Base-by-base conservation (phyloP, 2,113 vertebrate genomes). In the Pithys albifrons region DNA sequence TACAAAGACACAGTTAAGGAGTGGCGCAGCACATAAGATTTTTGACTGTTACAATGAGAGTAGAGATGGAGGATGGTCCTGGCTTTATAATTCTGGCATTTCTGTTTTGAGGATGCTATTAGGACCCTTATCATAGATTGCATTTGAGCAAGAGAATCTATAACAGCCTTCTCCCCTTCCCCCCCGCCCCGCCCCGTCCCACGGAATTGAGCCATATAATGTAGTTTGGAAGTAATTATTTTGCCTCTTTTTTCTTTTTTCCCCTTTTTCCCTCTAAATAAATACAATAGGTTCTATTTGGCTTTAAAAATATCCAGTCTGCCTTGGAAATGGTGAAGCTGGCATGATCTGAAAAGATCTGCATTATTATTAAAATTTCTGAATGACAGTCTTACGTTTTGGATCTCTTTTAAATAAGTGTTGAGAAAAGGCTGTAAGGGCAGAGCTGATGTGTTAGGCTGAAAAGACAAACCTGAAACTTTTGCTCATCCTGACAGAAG, bases 381-480 rank as follows among this genome's bases (percentile, higher is more conserved):
- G 28, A 72, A 80, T 88, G 57, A 74, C 79, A 92, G 74, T 88
- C 24, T 67, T 58, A 76, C 70, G 25, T 95, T 90, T 96, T 95
- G 37, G 31, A 70, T 72, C 29, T 70, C 33, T 88, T 95, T 91
- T 89, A 91, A 89, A 14, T 88, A 87, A 82, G 49, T 52, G 55
- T 85, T 79, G 77, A 70, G 67, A 89, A 91, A 75, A 81, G 70
- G 39, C 49, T 88, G 24, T 77, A 93, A 96, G 89, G 73, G 58
- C 91, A 94, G 94, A 97, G 25, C 35, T 46, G 64, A 83, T 71
- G 10, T 59, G 33, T 92, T 96, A 89, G 84, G 66, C 49, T 91
- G 78, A 95, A 77, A 93, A 93, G 89, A 64, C 79, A 97, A 91
- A 90, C 54, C 74, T 41, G 65, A 96, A 91, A 55, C 49, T 58